Evolutionary conservation across 1,140 invertebrate genomes (phyloP), one percentile per base, ranked within the genome.

Genomic region (Pectinophora gossypiella): DNA sequence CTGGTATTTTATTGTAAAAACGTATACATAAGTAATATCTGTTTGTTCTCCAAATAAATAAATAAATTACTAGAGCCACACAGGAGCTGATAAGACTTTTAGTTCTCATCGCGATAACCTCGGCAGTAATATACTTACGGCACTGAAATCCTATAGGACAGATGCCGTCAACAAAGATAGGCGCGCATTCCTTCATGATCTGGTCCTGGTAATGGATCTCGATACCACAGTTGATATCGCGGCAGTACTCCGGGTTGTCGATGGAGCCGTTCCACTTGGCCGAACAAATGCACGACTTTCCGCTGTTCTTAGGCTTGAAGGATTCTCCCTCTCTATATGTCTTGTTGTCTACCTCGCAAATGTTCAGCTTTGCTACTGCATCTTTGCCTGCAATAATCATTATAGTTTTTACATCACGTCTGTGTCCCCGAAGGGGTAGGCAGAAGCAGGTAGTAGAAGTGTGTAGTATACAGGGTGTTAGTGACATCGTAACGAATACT

Each of bases 141-240:
- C 89, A 90, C 49, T 81, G 65, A 61, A 88, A 90, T 16, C 70
- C 76, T 42, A 90, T 88, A 1, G 89, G 89, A 49, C 89, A 90
- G 40, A 52, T 64, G 46, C 67, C 75, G 2, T 76, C 71, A 22
- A 73, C 65, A 55, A 88, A 90, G 0, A 90, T 64, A 1, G 89
- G 89, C 0, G 87, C 83, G 56, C 89, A 90, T 13, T 83, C 86
- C 5, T 80, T 57, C 7, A 68, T 57, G 3, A 90, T 61, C 19
- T 82, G 68, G 12, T 76, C 64, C 32, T 85, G 79, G 54, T 87
- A 73, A 49, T 87, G 79, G 3, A 90, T 80, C 49, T 89, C 85
- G 6, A 89, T 58, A 0, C 86, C 88, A 48, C 90, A 90, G 61
- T 89, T 81, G 18, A 90, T 79, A 52, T 89, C 85, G 3, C 69